Evolutionary conservation across 2,888 invertebrate genomes (phyloP).

Genomic region (Cheilosia variabilis): DNA sequence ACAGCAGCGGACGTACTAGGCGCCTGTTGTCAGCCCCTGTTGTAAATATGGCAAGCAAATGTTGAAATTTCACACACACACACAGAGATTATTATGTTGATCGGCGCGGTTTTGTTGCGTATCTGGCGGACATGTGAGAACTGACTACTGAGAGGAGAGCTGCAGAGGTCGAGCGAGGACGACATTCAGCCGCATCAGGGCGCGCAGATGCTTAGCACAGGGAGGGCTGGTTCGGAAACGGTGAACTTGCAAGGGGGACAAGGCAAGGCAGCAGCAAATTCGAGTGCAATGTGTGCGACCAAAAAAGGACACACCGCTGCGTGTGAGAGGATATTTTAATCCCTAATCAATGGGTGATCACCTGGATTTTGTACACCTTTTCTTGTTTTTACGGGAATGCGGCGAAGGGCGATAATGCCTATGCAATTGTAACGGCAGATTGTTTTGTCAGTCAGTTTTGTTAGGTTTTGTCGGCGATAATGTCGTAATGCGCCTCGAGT

Average conservation of each 20-base stretch:
- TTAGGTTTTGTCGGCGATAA: constrained; percentile 48
- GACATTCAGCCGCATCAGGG: constrained; percentile 71
- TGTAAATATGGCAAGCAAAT: constrained; percentile 73
- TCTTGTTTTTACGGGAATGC: constrained; percentile 17
- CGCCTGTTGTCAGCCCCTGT: constrained; percentile 62
- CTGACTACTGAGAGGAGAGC: neutral
- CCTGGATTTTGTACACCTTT: constrained; percentile 74
- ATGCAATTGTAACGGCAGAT: constrained; percentile 58
- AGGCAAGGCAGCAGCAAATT: constrained; percentile 32
- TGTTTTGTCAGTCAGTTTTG: constrained; percentile 63
- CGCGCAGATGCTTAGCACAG: constrained; percentile 66
- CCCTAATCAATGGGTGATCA: constrained; percentile 70
- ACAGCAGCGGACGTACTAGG: constrained; percentile 34
- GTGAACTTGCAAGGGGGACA: constrained; percentile 47
- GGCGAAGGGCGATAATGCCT: constrained; percentile 48
- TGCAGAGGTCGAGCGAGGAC: constrained; percentile 62
- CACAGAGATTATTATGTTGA: constrained; percentile 17
- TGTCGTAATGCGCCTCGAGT: constrained; percentile 33
- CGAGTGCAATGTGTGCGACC: constrained; percentile 65
- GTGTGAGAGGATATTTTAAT: constrained; percentile 66
- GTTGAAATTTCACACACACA: constrained; percentile 59
- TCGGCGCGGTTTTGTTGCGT: constrained; percentile 43
- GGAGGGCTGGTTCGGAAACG: constrained; percentile 60
- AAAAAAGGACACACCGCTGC: constrained; percentile 51
- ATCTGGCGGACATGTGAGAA: constrained; percentile 71